phyloP scores from a whole-genome alignment of 2,113 vertebrate genomes.

The Salvelinus fontinalis region DNA sequence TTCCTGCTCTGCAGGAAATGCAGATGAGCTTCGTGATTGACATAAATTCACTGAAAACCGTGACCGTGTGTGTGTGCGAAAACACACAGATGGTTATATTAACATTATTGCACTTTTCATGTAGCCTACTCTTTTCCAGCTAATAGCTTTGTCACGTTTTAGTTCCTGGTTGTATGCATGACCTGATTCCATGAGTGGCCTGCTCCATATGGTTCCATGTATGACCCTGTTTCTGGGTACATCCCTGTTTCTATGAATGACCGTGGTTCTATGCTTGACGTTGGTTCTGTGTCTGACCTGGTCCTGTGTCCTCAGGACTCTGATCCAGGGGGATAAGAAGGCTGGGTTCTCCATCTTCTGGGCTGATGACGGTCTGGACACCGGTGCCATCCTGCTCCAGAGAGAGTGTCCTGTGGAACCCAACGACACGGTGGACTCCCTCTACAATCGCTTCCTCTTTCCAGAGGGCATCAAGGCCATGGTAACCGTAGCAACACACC shows the following conservation, averaged over 20 bases:
- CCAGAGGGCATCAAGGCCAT: constrained; percentile 95
- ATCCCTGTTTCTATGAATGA: no score
- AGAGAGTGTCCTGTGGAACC: constrained; percentile 83
- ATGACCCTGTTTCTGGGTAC: background rate
- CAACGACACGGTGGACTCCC: constrained; percentile 90
- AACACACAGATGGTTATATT: no score
- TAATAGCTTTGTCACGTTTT: no score
- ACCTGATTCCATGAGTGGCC: background rate
- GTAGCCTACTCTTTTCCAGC: no score
- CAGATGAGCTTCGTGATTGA: no score
- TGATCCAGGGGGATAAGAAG: constrained; percentile 94
- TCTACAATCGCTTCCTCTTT: constrained; percentile 96
- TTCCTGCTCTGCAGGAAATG: no score
- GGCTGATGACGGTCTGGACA: constrained; percentile 96
- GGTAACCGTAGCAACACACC: constrained; percentile 71
- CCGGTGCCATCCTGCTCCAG: constrained; percentile 94
- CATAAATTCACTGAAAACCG: no score
- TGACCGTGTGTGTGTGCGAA: no score
- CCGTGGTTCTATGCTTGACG: background rate
- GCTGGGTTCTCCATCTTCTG: constrained; percentile 95
- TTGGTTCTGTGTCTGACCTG: constrained; percentile 9
- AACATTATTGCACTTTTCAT: no score
- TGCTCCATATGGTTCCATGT: background rate
- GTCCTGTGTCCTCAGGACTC: constrained; percentile 80
- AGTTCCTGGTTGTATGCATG: no score